Conservation (phyloP, 2,113 vertebrate species). For the Nothocercus julius region DNA sequence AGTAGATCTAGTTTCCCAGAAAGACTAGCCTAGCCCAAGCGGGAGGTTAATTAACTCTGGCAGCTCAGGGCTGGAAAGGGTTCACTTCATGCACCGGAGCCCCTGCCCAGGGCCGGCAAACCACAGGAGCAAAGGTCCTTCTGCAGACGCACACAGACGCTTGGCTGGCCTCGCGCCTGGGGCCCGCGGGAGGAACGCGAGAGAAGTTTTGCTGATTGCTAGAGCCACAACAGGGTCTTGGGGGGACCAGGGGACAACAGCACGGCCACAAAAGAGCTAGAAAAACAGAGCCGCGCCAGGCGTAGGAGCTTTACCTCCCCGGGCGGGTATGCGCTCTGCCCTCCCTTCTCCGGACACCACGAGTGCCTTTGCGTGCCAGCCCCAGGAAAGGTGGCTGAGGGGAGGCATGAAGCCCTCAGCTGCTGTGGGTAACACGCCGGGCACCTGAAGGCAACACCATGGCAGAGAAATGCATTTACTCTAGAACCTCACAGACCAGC, state of each 20-base stretch:
- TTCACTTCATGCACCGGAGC: conserved; percentile 39
- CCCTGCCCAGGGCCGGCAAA: conserved; percentile 53
- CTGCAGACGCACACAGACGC: conserved; percentile 6
- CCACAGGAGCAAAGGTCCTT: conserved; percentile 57
- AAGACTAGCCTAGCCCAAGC: conserved; percentile 47
- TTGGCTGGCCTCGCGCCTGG: conserved; percentile 37
- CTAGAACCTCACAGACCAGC: neutral
- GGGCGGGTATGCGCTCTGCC: neutral
- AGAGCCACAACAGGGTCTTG: neutral
- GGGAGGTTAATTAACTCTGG: conserved; percentile 68
- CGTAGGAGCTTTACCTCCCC: neutral
- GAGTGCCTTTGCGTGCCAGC: neutral
- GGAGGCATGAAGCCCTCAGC: neutral
- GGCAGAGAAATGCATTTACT: neutral
- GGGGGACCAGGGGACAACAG: neutral
- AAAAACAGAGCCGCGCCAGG: conserved; percentile 31
- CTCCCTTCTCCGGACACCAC: neutral
- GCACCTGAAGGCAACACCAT: neutral
- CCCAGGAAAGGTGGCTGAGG: neutral
- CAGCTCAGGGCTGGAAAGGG: conserved; percentile 64
- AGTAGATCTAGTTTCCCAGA: conserved; percentile 67
- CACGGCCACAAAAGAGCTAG: conserved; percentile 51
- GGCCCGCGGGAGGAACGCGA: conserved; percentile 6
- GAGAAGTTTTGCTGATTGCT: neutral
- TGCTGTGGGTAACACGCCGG: neutral